A percentile compares a stretch with the other conserved stretches of the same genome.
These are phyloP conservation scores for Apamea monoglypha DNA, from an alignment of 2,888 invertebrate genomes.

Conservation along the genomic window DNA sequence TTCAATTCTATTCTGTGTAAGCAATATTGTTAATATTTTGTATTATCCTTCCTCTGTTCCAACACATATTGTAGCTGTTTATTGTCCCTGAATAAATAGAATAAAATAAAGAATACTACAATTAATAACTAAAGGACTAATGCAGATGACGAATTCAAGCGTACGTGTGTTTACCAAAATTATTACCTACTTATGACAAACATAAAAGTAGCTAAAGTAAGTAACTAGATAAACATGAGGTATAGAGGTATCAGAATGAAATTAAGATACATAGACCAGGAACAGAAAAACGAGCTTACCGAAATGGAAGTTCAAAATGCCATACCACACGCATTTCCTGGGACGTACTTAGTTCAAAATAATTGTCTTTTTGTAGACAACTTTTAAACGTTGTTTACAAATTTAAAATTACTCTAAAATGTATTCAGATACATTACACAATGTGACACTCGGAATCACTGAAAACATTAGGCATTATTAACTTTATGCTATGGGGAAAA, in stretches of 20 bases:
- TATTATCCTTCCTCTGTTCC: too few species aligned
- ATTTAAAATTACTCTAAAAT: conserved; percentile 29
- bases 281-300: neutral
- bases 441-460: neutral
- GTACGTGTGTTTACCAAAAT: neutral
- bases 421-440: conserved; percentile 5
- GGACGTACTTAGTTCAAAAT: neutral
- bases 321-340: conserved; percentile 17
- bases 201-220: neutral
- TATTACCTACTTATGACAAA: neutral
- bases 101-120: too few species aligned
- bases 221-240: neutral
- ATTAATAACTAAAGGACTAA: neutral
- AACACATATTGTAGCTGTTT: too few species aligned
- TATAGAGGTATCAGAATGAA: neutral
- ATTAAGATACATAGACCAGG: too few species aligned
- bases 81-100: too few species aligned
- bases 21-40: too few species aligned
- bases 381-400: conserved; percentile 18
- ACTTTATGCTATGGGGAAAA: neutral
- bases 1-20: too few species aligned
- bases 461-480: neutral
- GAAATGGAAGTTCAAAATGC: neutral
- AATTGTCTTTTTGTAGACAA: neutral
- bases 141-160: neutral